Evolutionary conservation across 2,797 vertebrate species (phyloP).

Genomic region (Petrocephalus sullivani): DNA sequence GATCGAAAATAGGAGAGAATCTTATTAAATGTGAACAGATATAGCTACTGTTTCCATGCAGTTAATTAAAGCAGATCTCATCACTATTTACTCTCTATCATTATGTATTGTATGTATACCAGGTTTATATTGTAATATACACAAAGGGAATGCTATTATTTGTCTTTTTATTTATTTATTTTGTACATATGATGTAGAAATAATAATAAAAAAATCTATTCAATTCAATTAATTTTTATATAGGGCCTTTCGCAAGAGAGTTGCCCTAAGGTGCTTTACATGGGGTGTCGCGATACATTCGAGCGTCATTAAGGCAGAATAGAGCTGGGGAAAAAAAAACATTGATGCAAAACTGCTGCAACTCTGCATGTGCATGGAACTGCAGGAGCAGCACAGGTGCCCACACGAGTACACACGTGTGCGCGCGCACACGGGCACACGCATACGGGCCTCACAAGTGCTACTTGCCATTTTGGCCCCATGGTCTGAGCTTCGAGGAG

Average conservation of each 20-base stretch:
- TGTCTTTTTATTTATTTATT: not conserved
- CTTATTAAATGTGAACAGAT: slow-evolving; percentile 18
- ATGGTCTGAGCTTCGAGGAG: not conserved
- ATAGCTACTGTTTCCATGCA: slow-evolving; percentile 21
- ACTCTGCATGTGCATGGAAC: not conserved
- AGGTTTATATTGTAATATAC: not conserved
- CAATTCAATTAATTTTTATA: too few species aligned
- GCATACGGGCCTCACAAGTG: not conserved
- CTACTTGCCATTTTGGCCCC: not conserved
- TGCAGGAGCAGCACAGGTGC: not conserved
- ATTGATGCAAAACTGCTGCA: not conserved
- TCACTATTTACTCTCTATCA: not conserved
- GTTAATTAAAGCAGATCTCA: slow-evolving; percentile 24
- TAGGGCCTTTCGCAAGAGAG: too few species aligned
- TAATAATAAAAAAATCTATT: not conserved
- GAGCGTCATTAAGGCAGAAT: too few species aligned
- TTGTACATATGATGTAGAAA: not conserved
- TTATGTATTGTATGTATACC: not conserved
- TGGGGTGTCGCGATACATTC: too few species aligned
- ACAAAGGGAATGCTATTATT: not conserved
- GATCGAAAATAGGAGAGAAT: not conserved
- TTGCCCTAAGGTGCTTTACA: too few species aligned
- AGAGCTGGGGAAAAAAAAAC: not conserved
- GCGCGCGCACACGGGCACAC: not conserved
- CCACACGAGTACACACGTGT: not conserved